Evolutionary conservation across 2,888 invertebrate genomes (phyloP), one percentile per base, ranked within the genome.

Genomic region (Polyploca ridens): DNA sequence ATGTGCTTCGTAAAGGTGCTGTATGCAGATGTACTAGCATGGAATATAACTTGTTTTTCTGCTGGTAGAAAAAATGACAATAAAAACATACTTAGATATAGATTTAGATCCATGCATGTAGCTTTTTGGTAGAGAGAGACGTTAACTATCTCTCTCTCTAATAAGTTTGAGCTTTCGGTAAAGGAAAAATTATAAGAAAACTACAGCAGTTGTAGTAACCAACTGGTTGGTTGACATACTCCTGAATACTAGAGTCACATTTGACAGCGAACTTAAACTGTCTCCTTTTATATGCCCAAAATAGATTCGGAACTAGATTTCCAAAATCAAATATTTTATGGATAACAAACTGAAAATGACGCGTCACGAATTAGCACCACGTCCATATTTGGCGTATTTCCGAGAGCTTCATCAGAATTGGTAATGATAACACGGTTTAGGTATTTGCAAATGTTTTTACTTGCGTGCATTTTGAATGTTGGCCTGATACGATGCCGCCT

Each of bases 331-430:
- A 79, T 84, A 77, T 80, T 78, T 79, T 79, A 83, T 82, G 75
- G 71, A 81, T 79, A 67, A 70, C 54, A 71, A 58, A 66, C 65
- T 64, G 63, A 70, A 41, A 76, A 78, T 60, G 46, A 33, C 65
- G 41, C 33, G 62, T 38, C 13, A 46, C 46, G 8, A 41, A 61
- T 41, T 41, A 16, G 44, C 38, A 6, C 44, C 57, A 41, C 66
- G 64, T 67, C 64, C 54, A 59, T 46, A 41, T 67, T 64, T 46
- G 44, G 41, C 62, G 57, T 27, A 65, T 62, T 64, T 64, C 64
- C 65, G 66, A 65, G 61, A 73, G 74, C 75, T 72, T 77, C 81
- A 86, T 87, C 75, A 69, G 89, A 89, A 89, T 89, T 87, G 87
- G 81, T 87, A 90, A 89, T 89, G 69, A 63, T 71, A 72, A 83